Conservation (phyloP, 2,888 invertebrate species). For the Drosophila meridiana region DNA sequence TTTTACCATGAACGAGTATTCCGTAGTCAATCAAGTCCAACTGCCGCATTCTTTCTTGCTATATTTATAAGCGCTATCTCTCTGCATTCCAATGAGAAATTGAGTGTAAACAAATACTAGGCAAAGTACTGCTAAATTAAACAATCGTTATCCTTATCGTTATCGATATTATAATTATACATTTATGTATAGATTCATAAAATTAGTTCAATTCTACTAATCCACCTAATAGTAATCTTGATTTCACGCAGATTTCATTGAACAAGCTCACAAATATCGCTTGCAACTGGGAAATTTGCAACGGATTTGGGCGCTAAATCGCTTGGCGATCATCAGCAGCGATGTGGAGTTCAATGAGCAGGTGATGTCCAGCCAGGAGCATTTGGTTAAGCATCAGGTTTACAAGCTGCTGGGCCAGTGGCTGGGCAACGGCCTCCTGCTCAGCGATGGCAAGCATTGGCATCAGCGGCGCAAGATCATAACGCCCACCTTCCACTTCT, state of each 20-base stretch:
- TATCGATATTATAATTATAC: too few relatives aligned
- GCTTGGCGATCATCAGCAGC: conserved; percentile 83
- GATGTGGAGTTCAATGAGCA: conserved; percentile 86
- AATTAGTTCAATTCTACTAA: too few relatives aligned
- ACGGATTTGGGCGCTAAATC: conserved; percentile 84
- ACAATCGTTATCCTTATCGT: neutral
- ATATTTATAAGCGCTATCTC: neutral
- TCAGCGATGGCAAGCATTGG: conserved; percentile 87
- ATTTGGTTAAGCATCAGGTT: conserved; percentile 76
- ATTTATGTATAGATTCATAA: too few relatives aligned
- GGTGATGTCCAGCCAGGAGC: conserved; percentile 73
- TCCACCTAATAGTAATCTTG: neutral
- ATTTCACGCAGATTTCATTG: conserved; percentile 56
- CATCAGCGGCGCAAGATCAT: conserved; percentile 89
- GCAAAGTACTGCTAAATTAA: neutral
- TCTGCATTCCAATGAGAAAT: neutral
- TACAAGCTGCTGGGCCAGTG: conserved; percentile 77
- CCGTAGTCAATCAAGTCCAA: too few relatives aligned
- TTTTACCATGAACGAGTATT: too few relatives aligned
- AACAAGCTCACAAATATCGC: neutral
- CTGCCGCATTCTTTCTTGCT: too few relatives aligned
- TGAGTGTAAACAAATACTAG: neutral
- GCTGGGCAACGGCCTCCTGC: conserved; percentile 81
- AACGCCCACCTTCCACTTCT: conserved; percentile 92
- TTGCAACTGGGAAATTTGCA: conserved; percentile 82